Base-by-base conservation (phyloP, 2,888 invertebrate species). In the Torymus aiolomorphi region DNA sequence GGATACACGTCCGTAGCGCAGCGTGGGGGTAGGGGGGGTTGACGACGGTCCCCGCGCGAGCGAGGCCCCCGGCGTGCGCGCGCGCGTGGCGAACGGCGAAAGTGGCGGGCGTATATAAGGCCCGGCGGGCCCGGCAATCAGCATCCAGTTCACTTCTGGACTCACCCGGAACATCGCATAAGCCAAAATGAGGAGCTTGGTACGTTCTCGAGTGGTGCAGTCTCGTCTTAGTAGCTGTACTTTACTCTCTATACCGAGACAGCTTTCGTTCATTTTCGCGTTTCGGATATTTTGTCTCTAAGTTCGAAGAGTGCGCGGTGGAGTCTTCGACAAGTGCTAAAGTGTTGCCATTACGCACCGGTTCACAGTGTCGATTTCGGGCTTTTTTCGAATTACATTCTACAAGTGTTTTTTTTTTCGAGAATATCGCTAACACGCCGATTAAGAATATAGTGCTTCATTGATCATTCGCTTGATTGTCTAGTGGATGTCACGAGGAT, bases 61-160 rank as follows among this genome's bases (percentile, higher is more conserved):
- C 63, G 63, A 63, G 62, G 59, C 52, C 52, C 42, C 61, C 61
- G 67, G 59, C 59, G 70, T 70, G 51, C 54, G 51, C 42, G 56
- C 13, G n/a, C 87, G 88, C 82, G 89, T 42, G 42, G 42, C 89
- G 88, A 90, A 91, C n/a, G 91, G 91, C 92, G 92, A 92, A 92
- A 92, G 92, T 92, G 89, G 89, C 90, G 84, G 75, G 89, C 90
- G 91, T 92, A 92, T 92, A 92, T 92, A 92, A 92, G 92, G 91
- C 90, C 90, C 90, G 88, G 91, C 89, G 90, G 85, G 89, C 88
- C 88, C 87, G 89, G 88, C 90, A 90, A 91, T 91, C 90, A 91
- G 90, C 91, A 92, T 92, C 91, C 92, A 93, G 92, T 93, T 92
- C 92, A 91, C 89, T 91, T 89, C 91, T 92, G 92, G 91, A 92